phyloP scores from a whole-genome alignment of 2,888 invertebrate genomes.

The Nudaria mundana region DNA sequence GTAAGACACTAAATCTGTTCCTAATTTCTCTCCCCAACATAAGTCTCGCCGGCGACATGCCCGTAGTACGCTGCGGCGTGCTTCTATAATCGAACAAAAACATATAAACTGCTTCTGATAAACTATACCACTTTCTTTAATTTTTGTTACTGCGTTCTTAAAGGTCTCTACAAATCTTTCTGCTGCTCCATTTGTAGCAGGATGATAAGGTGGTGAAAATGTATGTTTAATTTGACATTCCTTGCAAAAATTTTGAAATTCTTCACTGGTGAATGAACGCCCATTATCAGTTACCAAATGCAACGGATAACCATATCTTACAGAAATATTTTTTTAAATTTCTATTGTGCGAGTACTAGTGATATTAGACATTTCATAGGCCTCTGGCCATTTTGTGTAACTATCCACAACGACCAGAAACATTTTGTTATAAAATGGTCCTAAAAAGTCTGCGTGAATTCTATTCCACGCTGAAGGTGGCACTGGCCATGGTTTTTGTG shows the following conservation, averaged over 20 bases:
- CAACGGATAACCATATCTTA: background rate
- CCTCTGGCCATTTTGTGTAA: constrained; percentile 4
- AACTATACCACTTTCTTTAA: background rate
- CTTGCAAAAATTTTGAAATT: background rate
- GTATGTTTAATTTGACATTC: background rate
- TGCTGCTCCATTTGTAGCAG: constrained; percentile 4
- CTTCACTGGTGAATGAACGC: background rate
- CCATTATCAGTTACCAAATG: constrained; percentile 1
- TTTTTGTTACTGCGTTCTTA: background rate
- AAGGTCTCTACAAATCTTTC: constrained; percentile 9
- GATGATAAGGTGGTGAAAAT: constrained; percentile 1
- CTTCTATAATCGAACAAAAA: constrained; percentile 4
- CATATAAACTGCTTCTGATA: constrained; percentile 11
- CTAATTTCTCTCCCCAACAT: constrained; percentile 15
- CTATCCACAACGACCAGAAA: too few relatives aligned
- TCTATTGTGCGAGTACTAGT: background rate
- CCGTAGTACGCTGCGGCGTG: constrained; percentile 11
- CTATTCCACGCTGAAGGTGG: constrained; percentile 1
- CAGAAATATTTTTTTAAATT: background rate
- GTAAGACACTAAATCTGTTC: constrained; percentile 9
- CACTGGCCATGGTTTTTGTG: background rate
- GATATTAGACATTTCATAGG: constrained; percentile 2
- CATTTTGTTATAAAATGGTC: background rate
- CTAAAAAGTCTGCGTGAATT: constrained; percentile 3
- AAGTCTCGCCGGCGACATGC: constrained; percentile 10